Conservation (phyloP, 2,113 vertebrate genomes). For the Toxotes jaculatrix region DNA sequence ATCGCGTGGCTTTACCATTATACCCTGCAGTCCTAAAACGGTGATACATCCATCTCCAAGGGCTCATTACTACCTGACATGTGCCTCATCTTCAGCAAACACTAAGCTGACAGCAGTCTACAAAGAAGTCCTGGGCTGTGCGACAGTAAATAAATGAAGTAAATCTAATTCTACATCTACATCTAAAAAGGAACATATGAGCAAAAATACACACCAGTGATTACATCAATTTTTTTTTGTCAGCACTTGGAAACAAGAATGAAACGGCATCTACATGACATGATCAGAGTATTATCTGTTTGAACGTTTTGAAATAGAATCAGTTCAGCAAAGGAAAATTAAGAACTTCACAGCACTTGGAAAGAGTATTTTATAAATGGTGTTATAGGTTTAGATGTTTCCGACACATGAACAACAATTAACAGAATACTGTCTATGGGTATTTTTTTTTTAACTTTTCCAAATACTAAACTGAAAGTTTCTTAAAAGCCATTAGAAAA, state of each 20-base stretch:
- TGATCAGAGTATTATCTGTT: slow-evolving; percentile 16
- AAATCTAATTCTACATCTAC: slow-evolving; percentile 58
- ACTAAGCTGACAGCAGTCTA: slow-evolving; percentile 64
- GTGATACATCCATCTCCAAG: slow-evolving; percentile 90
- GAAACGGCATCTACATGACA: neutral
- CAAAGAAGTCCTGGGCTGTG: slow-evolving; percentile 53
- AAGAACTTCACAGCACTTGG: neutral
- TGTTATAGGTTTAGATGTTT: neutral
- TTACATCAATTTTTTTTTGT: slow-evolving; percentile 64
- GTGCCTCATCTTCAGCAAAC: slow-evolving; percentile 71
- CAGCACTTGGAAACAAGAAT: slow-evolving; percentile 10
- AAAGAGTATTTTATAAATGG: neutral
- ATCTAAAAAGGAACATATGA: slow-evolving; percentile 36
- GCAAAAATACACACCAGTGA: slow-evolving; percentile 44
- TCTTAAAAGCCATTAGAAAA: slow-evolving; percentile 17
- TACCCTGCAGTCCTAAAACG: slow-evolving; percentile 93
- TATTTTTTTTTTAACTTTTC: slow-evolving; percentile 3
- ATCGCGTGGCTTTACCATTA: slow-evolving; percentile 96
- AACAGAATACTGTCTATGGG: neutral
- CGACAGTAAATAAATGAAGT: slow-evolving; percentile 55
- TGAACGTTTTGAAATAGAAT: neutral
- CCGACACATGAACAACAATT: neutral
- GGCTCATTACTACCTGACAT: slow-evolving; percentile 83
- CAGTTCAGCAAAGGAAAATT: neutral
- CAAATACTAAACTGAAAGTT: slow-evolving; percentile 17